These are phyloP conservation scores for Anneissia japonica DNA, from an alignment of 35 echinoderm and acorn worm genomes.

Conservation along the genomic window DNA sequence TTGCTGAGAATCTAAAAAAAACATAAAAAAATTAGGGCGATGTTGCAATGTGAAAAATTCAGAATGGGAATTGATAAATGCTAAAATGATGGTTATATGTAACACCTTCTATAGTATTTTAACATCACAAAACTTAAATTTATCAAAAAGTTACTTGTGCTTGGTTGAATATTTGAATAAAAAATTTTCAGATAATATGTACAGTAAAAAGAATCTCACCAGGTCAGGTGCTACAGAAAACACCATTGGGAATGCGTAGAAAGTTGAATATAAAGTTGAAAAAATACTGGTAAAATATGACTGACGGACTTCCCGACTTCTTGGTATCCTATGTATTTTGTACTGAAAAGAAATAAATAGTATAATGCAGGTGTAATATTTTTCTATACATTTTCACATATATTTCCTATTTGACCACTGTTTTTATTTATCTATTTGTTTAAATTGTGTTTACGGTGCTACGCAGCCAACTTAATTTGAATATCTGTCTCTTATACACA, in stretches of 20 bases:
- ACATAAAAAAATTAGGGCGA: slow-evolving; percentile 11
- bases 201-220: slow-evolving; percentile 32
- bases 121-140: too few species aligned
- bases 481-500: too few species aligned
- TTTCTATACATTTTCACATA: background rate
- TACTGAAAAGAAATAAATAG: slow-evolving; percentile 52
- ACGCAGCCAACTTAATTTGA: too few species aligned
- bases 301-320: slow-evolving; percentile 90
- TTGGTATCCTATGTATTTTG: slow-evolving; percentile 64
- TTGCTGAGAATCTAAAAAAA: slow-evolving; percentile 60
- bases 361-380: too few species aligned
- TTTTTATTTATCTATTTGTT: too few species aligned
- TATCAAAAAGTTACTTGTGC: background rate
- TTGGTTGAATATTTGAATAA: background rate
- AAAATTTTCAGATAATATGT: background rate
- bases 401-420: too few species aligned
- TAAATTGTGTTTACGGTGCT: too few species aligned
- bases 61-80: too few species aligned
- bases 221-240: slow-evolving; percentile 78
- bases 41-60: too few species aligned
- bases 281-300: slow-evolving; percentile 80
- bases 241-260: slow-evolving; percentile 76
- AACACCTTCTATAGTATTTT: too few species aligned
- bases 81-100: too few species aligned
- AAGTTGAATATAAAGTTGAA: slow-evolving; percentile 87